phyloP scores from a whole-genome alignment of 2,113 vertebrate species.

The Saimiri boliviensis region DNA sequence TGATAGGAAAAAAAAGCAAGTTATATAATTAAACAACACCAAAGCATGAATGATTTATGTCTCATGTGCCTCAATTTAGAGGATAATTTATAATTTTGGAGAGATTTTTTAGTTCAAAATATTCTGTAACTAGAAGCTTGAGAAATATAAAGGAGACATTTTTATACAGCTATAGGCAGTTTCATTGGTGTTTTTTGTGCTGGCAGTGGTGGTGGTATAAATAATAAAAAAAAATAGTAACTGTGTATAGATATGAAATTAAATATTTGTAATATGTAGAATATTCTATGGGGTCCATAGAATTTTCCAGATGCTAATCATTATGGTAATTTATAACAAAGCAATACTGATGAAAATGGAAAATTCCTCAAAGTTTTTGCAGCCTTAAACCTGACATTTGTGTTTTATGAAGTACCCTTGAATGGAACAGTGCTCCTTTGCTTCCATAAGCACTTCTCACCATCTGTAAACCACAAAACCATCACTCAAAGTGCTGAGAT shows the following conservation, averaged over 20 bases:
- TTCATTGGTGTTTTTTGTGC: not conserved
- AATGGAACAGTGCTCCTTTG: not conserved
- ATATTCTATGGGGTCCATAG: not conserved
- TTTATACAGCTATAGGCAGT: not conserved
- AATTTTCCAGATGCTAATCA: constrained; percentile 37
- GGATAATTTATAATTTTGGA: not conserved
- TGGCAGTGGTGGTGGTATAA: not conserved
- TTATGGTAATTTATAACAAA: constrained; percentile 27
- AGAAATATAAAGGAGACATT: not conserved
- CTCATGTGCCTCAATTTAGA: not conserved
- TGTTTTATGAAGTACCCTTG: not conserved
- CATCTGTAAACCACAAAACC: constrained; percentile 54
- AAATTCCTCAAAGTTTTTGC: not conserved
- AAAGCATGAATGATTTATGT: not conserved
- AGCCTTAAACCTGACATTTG: not conserved
- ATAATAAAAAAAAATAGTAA: constrained; percentile 16
- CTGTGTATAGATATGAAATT: not conserved
- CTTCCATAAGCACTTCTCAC: constrained; percentile 6
- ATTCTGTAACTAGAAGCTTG: not conserved
- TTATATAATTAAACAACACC: not conserved
- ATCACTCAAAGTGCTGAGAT: constrained; percentile 24
- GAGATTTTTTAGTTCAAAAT: constrained; percentile 15
- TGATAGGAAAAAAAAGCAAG: not conserved
- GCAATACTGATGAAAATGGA: constrained; percentile 30
- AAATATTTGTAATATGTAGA: constrained; percentile 12